Base-by-base conservation (phyloP, 2,888 invertebrate genomes). In the Metopia argyrocephala region DNA sequence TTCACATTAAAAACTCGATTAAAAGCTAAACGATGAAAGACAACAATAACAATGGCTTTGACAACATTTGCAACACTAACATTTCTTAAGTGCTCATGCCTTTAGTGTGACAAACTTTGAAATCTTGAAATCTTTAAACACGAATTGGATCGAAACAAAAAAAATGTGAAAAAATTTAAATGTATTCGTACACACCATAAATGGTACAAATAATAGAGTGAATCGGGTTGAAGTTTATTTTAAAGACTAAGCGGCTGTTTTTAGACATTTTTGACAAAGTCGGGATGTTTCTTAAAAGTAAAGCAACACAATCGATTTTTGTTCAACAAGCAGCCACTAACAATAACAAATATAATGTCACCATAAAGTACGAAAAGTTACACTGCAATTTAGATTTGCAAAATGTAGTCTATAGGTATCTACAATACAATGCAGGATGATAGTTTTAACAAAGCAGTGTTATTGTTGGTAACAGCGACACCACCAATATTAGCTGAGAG, bases 361-460 rank as follows among this genome's bases (percentile, higher is more conserved):
- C 61, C 61, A 74, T 76, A 69, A 76, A 76, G 76, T 76, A 80
- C 59, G 69, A 70, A 81, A 74, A 74, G 56, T 81, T 81, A 69
- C 81, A 78, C 76, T 78, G 59, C 57, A n/a, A n/a, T n/a, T n/a
- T n/a, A n/a, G n/a, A 31, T 64, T 65, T 31, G 12, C 25, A 62
- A 65, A 50, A 50, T 21, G 12, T 45, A 21, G 27, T 25, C 15
- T 18, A 45, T 27, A 38, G 38, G 38, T n/a, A n/a, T n/a, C n/a
- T 61, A 21, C n/a, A 54, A 52, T 50, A 48, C 20, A 48, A 48
- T 48, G 21, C 20, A 57, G 28, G 56, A 73, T 46, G 54, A 62
- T 38, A 56, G 23, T 45, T 28, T 31, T 57, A 61, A 38, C 25
- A 54, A 65, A 25, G n/a, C 52, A 59, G 71, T 46, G 62, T 59